Base-by-base conservation (phyloP, 2,888 invertebrate species). In the Herminia tarsipennalis region DNA sequence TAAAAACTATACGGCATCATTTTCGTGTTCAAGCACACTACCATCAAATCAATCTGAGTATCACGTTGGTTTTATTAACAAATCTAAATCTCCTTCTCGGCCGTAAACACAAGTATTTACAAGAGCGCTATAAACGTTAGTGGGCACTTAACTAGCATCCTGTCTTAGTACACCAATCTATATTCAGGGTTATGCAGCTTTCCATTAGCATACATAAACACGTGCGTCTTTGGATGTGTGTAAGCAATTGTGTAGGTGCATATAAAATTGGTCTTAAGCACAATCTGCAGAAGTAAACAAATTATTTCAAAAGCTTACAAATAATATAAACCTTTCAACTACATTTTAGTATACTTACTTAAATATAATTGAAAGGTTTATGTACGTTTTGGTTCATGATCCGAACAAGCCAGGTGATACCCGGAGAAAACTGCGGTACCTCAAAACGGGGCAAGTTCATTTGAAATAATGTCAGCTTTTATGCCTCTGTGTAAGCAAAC, bases 191-290 rank as follows among this genome's bases (percentile, higher is more conserved):
- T 57, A 61, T 65, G 52, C 48, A 58, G 41, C 49, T 36, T 53
- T 64, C 54, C 59, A 66, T 68, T 68, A 62, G 51, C 62, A 68
- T 66, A 66, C 38, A 51, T 54, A 61, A 53, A 46, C 45, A 56
- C 41, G 34, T 36, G 27, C 12, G 24, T 35, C 32, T 44, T 36
- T 22, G 16, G 20, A 33, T 36, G 17, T 32, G 40, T 37, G 30
- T 34, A 35, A 41, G 40, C 40, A 40, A 22, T 49, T 43, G 37
- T 34, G 21, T n/a, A n/a, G n/a, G n/a, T 30, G 3, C 22, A 14
- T 18, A 21, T 9, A 40, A 25, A 24, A 5, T 2, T 22, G 13
- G 18, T 18, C 18, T 27, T 29, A 10, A n/a, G 22, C 34, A 39
- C 22, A 10, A 34, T 28, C 13, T 6, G 14, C 38, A 45, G 12